Evolutionary conservation across 2,888 invertebrate species (phyloP).

Genomic region (Caenorhabditis doughertyi): DNA sequence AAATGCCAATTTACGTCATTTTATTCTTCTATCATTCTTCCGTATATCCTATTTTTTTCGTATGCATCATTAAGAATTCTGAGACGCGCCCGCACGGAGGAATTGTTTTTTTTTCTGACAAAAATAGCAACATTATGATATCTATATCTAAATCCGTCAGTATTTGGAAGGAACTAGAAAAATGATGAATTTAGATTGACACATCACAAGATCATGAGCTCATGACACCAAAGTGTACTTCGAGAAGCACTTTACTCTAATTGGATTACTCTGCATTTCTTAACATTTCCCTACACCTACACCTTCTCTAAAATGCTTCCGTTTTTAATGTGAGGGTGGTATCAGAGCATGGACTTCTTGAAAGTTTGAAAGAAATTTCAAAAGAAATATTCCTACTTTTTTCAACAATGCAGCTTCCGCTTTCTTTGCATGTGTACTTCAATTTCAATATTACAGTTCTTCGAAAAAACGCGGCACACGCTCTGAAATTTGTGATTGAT

Average conservation of each 20-base stretch:
- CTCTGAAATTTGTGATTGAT: slow-evolving; percentile 51
- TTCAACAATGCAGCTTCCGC: slow-evolving; percentile 74
- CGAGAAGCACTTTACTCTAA: slow-evolving; percentile 16
- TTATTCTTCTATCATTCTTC: background rate
- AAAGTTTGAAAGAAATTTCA: slow-evolving; percentile 13
- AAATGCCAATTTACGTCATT: slow-evolving; percentile 28
- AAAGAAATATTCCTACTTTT: slow-evolving; percentile 68
- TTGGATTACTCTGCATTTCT: slow-evolving; percentile 13
- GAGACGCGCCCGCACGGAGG: slow-evolving; percentile 18
- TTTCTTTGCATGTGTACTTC: slow-evolving; percentile 75
- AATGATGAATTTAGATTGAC: background rate
- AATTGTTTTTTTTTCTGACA: slow-evolving; percentile 3
- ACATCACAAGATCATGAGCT: slow-evolving; percentile 7
- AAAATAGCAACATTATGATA: background rate
- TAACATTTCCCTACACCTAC: slow-evolving; percentile 7
- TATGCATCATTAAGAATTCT: slow-evolving; percentile 23
- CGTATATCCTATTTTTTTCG: background rate
- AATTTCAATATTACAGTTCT: slow-evolving; percentile 79
- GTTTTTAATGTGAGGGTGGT: slow-evolving; percentile 14
- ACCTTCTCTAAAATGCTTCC: slow-evolving; percentile 26
- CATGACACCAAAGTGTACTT: slow-evolving; percentile 9
- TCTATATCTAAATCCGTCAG: background rate
- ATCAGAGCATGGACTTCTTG: slow-evolving; percentile 10
- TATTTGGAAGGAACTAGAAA: background rate
- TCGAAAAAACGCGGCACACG: slow-evolving; percentile 79